Evolutionary conservation across 2,888 invertebrate species (phyloP), one percentile per base, ranked within the genome.

Genomic region (Scelioninae gen. 2): DNA sequence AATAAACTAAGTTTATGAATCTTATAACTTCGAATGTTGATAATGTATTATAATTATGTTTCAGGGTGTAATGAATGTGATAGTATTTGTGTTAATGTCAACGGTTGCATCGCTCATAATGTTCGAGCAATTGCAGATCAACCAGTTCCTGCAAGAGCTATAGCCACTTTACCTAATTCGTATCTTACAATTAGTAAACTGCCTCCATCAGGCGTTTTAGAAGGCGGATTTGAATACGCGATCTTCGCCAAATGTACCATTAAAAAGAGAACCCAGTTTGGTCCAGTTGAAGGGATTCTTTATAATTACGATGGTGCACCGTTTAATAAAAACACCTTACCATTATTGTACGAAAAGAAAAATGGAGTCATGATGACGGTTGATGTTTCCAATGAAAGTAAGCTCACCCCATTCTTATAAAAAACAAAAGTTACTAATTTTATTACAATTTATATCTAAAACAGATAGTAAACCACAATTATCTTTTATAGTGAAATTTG

Each of bases 271-370:
- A 91, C 92, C 0, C 91, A 93, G 76, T 95, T 95, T 87, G 95
- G 95, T 0, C 95, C 95, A 0, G 89, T 94, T 48, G 91, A 92
- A 86, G 94, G 94, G 28, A 88, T 91, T 78, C 85, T 92, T 73
- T 84, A 83, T 76, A 57, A 81, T 45, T 86, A 85, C 18, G 80
- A 85, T 58, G 85, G 84, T n/a, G 67, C 78, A 7, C 61, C 78
- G 5, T 79, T 87, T 64, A 31, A 50, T 37, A 71, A 79, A 18
- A 79, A 83, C 57, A 80, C 78, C 35, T 80, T 89, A 60, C 86
- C 88, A 45, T 82, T 89, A 43, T 84, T 90, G 65, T 84, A 90
- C 25, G 90, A 90, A 82, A 75, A 77, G 35, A 86, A 87, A 52
- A 83, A 85, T 63, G 88, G 89, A 3, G 83, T 84, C 64, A 82